Evolutionary conservation across 2,113 vertebrate species (phyloP), one percentile per base, ranked within the genome.

Genomic region (Dendropsophus ebraccatus): DNA sequence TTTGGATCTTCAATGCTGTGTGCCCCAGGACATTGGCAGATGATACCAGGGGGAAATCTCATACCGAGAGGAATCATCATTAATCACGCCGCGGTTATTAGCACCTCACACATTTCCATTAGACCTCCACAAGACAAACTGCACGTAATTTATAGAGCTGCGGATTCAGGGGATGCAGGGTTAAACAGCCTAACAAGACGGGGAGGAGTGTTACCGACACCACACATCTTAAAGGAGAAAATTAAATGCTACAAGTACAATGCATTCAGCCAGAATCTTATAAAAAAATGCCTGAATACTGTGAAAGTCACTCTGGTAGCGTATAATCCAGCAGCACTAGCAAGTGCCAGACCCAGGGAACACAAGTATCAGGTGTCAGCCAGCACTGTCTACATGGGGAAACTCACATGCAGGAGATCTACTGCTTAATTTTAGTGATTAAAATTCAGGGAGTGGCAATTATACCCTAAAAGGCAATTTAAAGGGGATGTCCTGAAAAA

Each of bases 1-100:
- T 65, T 81, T 56, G n/a, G 23, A 81, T 65, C 65, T 80, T 47
- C 60, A 81, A 58, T 62, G 78, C 78, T 10, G 37, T 28, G 78
- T 81, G 78, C 78, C 78, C 78, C 78, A 65, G 78, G 78, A 81
- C 78, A 81, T 81, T 81, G 78, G 56, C 78, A 81, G 78, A 81
- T 62, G 78, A 81, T 81, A 81, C 78, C 56, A 65, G 60, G 78
- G 78, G 78, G 78, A 81, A 81, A 81, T 81, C 58, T 81, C 78
- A 47, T 54, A 81, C 78, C 45, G 78, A 62, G 78, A 62, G 49
- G 50, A 62, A 81, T 81, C 52, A 65, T 81, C 78, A 81, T 81
- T 81, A 81, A 81, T 81, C 78, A 65, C 58, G 23, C 78, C 7
- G 78, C 19, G 37, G 78, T 81, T 81, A 81, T 81, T 81, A 81